phyloP scores from a whole-genome alignment of 1,140 invertebrate genomes.

The Paramacrobiotus metropolitanus region DNA sequence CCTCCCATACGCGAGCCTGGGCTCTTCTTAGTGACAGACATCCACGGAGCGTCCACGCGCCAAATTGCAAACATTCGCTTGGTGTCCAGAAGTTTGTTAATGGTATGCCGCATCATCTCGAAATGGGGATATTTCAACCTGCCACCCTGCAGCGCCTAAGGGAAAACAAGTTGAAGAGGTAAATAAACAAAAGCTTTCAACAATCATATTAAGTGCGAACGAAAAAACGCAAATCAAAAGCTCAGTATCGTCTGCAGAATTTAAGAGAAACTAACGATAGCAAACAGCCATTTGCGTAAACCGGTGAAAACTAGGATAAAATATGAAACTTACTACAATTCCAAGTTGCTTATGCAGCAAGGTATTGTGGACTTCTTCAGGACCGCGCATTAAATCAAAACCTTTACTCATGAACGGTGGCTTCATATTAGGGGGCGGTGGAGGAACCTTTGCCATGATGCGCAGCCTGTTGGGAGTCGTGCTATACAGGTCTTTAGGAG shows the following conservation, averaged over 20 bases:
- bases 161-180: slow-evolving; percentile 10
- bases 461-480: slow-evolving; percentile 35
- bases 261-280: too few species aligned
- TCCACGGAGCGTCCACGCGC: slow-evolving; percentile 82
- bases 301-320: too few species aligned
- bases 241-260: too few species aligned
- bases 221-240: too few species aligned
- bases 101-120: slow-evolving; percentile 56
- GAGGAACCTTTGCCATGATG: slow-evolving; percentile 43
- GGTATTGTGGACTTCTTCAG: slow-evolving; percentile 55
- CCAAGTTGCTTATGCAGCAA: slow-evolving; percentile 71
- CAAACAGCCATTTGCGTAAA: too few species aligned
- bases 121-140: slow-evolving; percentile 51
- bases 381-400: slow-evolving; percentile 58
- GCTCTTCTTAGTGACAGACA: slow-evolving; percentile 69
- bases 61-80: slow-evolving; percentile 75
- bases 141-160: slow-evolving; percentile 51
- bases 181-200: too few species aligned
- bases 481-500: slow-evolving; percentile 23
- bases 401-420: slow-evolving; percentile 52
- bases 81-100: slow-evolving; percentile 47
- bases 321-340: slow-evolving; percentile 55
- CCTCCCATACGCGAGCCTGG: slow-evolving; percentile 77
- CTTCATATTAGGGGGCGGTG: slow-evolving; percentile 34
- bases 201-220: too few species aligned